A percentile compares a stretch with the other conserved stretches of the same genome.
Evolutionary conservation across 2,888 invertebrate species (phyloP).

Genomic region (Heliconius ismenius): DNA sequence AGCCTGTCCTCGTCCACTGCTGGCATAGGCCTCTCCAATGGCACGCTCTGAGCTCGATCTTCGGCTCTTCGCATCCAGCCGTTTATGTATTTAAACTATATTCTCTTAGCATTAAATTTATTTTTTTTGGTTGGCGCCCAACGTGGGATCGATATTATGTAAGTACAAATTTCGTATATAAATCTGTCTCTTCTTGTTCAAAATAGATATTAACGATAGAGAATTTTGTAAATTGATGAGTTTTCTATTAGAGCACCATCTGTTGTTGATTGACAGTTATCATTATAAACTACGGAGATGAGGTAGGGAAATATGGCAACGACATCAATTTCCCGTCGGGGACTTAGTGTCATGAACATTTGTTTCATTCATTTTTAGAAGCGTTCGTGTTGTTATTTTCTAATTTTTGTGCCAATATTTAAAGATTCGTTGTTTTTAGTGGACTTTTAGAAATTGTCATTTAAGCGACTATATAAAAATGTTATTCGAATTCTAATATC

Average conservation of each 20-base stretch:
- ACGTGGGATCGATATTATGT: not conserved
- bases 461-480: too few relatives aligned
- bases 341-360: slow-evolving; percentile 12
- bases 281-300: slow-evolving; percentile 26
- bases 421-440: not conserved
- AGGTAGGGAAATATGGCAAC: not conserved
- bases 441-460: not conserved
- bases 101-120: not conserved
- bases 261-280: slow-evolving; percentile 33
- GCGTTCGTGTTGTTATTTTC: not conserved
- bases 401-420: not conserved
- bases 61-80: too few relatives aligned
- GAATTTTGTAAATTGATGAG: slow-evolving; percentile 32
- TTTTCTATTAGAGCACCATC: slow-evolving; percentile 29
- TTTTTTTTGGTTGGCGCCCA: not conserved
- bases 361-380: not conserved
- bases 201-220: slow-evolving; percentile 20
- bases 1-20: too few relatives aligned
- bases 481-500: too few relatives aligned
- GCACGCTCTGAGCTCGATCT: too few relatives aligned
- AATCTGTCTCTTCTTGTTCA: not conserved
- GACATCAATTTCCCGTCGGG: slow-evolving; percentile 23
- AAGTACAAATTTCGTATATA: not conserved
- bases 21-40: too few relatives aligned
- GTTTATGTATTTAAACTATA: not conserved